These are phyloP conservation scores for Galerucella nymphaeae DNA, from an alignment of 2,888 invertebrate genomes.

Conservation along the genomic window DNA sequence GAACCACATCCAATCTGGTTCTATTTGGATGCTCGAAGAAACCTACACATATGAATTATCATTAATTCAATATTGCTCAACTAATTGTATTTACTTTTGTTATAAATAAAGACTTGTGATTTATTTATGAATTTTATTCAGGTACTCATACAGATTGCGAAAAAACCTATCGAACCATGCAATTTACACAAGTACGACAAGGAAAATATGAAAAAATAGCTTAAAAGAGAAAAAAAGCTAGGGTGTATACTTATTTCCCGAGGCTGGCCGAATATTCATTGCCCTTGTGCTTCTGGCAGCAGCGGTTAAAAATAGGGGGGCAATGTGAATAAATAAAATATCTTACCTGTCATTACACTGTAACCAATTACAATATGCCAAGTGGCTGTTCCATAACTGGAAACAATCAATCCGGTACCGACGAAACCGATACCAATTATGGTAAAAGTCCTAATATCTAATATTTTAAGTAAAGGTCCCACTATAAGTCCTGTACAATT, in stretches of 20 bases:
- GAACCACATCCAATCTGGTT: not conserved
- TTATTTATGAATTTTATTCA: no score
- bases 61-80: not conserved
- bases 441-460: constrained; percentile 69
- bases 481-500: constrained; percentile 77
- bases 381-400: constrained; percentile 67
- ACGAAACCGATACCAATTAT: constrained; percentile 68
- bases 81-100: not conserved
- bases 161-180: no score
- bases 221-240: no score
- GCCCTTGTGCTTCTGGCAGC: no score
- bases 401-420: constrained; percentile 67
- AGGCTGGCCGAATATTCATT: no score
- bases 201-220: no score
- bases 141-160: no score
- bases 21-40: constrained; percentile 7
- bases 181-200: no score
- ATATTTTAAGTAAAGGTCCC: constrained; percentile 73
- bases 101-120: not conserved
- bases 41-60: not conserved
- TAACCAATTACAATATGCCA: constrained; percentile 70
- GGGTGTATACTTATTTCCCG: no score
- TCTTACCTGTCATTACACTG: constrained; percentile 67
- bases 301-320: no score
- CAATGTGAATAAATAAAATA: constrained; percentile 3